These are phyloP conservation scores for Oncorhynchus keta DNA, from an alignment of 2,113 vertebrate species.

Conservation along the genomic window DNA sequence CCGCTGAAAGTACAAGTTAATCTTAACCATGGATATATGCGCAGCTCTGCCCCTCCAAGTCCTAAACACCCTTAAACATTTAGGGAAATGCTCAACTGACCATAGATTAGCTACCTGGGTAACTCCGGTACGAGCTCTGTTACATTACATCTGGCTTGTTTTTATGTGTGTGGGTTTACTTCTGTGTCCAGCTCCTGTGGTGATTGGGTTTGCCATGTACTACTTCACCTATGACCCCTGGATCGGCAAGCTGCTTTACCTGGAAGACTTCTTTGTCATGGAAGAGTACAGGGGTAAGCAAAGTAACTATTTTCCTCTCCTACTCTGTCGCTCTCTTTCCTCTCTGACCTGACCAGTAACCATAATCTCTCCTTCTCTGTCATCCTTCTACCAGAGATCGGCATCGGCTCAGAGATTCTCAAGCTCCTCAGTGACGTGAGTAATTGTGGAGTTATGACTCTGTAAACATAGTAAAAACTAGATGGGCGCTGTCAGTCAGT, in stretches of 20 bases:
- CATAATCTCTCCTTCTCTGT: too few relatives aligned
- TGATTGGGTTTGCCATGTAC: slow-evolving; percentile 97
- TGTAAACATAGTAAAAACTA: too few relatives aligned
- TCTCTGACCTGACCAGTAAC: background rate
- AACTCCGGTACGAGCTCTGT: too few relatives aligned
- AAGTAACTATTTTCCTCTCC: too few relatives aligned
- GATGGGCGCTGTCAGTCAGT: background rate
- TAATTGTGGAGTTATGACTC: slow-evolving; percentile 13
- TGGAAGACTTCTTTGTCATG: slow-evolving; percentile 98
- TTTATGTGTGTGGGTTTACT: slow-evolving; percentile 43
- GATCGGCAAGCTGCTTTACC: slow-evolving; percentile 95
- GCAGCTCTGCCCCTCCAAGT: too few relatives aligned
- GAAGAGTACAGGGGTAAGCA: slow-evolving; percentile 84
- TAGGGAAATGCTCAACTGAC: too few relatives aligned
- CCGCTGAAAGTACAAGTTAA: too few relatives aligned
- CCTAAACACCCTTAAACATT: too few relatives aligned
- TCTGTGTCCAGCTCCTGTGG: slow-evolving; percentile 73
- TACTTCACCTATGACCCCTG: slow-evolving; percentile 98
- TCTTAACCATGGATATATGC: too few relatives aligned
- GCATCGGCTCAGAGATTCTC: slow-evolving; percentile 93
- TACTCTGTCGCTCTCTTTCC: too few relatives aligned
- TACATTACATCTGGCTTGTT: background rate
- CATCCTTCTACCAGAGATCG: slow-evolving; percentile 74
- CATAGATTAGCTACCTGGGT: too few relatives aligned
- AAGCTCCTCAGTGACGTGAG: slow-evolving; percentile 89